Percentiles rank a stretch among this genome's conserved stretches.
These are phyloP conservation scores for Dryobates pubescens DNA, from an alignment of 2,797 vertebrate genomes.

Conservation along the genomic window DNA sequence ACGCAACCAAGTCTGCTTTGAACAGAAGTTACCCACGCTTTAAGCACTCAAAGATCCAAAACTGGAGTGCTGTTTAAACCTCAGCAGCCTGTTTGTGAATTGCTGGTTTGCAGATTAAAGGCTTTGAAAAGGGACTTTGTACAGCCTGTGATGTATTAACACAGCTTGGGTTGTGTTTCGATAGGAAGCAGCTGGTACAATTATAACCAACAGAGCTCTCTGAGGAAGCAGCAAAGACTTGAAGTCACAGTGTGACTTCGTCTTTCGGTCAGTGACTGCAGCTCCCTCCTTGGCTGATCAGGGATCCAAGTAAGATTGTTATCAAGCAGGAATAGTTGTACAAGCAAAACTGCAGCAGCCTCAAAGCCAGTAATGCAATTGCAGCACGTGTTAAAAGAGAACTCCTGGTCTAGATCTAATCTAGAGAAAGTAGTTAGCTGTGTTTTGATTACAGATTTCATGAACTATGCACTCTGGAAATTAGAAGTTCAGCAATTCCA, in stretches of 20 bases:
- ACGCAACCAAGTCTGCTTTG: neutral
- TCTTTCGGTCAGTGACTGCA: neutral
- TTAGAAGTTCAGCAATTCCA: neutral
- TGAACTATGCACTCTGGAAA: constrained; percentile 29
- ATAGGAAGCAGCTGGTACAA: neutral
- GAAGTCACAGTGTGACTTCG: neutral
- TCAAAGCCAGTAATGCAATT: neutral
- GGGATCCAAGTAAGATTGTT: neutral
- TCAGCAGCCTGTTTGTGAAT: neutral
- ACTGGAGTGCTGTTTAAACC: neutral
- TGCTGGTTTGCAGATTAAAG: neutral
- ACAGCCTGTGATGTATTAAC: neutral
- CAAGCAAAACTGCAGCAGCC: constrained; percentile 11
- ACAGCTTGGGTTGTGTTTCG: neutral
- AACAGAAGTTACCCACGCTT: neutral
- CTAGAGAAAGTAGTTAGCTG: neutral
- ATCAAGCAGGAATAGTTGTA: neutral
- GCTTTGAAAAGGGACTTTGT: neutral
- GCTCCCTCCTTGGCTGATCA: neutral
- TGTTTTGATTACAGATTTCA: neutral
- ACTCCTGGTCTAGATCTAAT: neutral
- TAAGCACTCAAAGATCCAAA: neutral
- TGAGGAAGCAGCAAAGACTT: neutral
- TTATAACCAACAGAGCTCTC: neutral
- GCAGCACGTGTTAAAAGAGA: neutral